Evolutionary conservation across 37 sponge, comb jelly and placozoan species (phyloP).

Genomic region (Bolinopsis microptera): DNA sequence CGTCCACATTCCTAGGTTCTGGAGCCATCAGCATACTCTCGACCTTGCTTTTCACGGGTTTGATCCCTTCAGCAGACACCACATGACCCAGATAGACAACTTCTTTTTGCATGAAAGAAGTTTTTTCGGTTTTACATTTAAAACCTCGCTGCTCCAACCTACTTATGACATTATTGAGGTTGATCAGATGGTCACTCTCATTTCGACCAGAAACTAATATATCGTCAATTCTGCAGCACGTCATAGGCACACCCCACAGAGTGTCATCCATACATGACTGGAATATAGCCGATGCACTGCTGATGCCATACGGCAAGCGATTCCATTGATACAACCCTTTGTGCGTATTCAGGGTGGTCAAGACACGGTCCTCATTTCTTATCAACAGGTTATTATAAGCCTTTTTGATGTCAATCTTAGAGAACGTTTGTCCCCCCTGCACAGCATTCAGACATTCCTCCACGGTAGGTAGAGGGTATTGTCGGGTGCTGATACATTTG

Average conservation of each 20-base stretch:
- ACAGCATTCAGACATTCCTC: constrained; percentile 42
- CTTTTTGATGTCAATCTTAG: constrained; percentile 69
- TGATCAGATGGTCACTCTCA: background rate
- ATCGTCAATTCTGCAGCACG: background rate
- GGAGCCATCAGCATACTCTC: background rate
- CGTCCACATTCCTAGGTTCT: background rate
- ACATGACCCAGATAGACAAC: background rate
- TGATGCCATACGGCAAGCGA: constrained; percentile 65
- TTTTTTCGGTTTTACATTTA: background rate
- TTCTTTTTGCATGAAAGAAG: background rate
- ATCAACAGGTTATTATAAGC: constrained; percentile 69
- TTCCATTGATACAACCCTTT: constrained; percentile 68
- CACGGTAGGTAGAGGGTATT: constrained; percentile 58
- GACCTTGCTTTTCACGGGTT: background rate
- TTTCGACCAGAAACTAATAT: background rate
- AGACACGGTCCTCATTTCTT: constrained; percentile 56
- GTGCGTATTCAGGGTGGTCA: constrained; percentile 70
- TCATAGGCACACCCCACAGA: background rate
- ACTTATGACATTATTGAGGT: background rate
- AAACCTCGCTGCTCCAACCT: background rate
- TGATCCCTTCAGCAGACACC: background rate
- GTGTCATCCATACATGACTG: background rate
- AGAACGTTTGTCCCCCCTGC: constrained; percentile 64
- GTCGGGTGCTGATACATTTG: background rate
- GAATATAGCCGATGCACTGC: background rate